Evolutionary conservation across 2,797 vertebrate species (phyloP).

Genomic region (Hypotaenidia okinawae): DNA sequence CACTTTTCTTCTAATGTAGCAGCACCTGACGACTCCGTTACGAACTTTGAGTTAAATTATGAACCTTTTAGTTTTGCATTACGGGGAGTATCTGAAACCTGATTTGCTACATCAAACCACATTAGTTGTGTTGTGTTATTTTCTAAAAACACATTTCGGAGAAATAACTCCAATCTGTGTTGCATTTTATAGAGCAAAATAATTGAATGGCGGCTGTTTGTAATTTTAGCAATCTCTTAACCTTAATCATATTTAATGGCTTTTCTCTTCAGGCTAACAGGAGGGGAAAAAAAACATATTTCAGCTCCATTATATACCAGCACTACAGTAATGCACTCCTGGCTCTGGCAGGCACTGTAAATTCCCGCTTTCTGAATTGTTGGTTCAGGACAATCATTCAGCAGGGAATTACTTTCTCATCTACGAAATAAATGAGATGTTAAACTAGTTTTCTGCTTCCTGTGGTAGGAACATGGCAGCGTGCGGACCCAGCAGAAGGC

Average conservation of each 20-base stretch:
- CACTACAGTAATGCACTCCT: constrained; percentile 67
- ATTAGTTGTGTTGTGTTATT: constrained; percentile 83
- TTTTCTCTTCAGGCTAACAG: constrained; percentile 85
- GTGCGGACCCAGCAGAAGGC: constrained; percentile 8
- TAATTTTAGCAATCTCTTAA: constrained; percentile 87
- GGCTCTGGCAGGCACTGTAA: constrained; percentile 75
- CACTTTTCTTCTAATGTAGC: constrained; percentile 31
- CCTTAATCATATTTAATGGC: constrained; percentile 87
- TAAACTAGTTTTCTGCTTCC: constrained; percentile 84
- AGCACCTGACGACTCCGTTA: constrained; percentile 66
- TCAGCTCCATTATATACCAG: constrained; percentile 67
- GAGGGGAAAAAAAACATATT: constrained; percentile 70
- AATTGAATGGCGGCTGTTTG: constrained; percentile 86
- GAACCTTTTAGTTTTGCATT: constrained; percentile 78
- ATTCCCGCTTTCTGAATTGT: constrained; percentile 81
- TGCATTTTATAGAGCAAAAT: constrained; percentile 84
- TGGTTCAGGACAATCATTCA: constrained; percentile 83
- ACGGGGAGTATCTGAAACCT: constrained; percentile 76
- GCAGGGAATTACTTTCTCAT: constrained; percentile 85
- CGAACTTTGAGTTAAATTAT: constrained; percentile 79
- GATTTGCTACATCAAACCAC: constrained; percentile 81
- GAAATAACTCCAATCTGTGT: constrained; percentile 83
- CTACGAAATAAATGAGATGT: constrained; percentile 84
- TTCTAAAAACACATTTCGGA: constrained; percentile 83
- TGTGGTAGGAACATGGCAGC: constrained; percentile 62